Conservation (phyloP, 2,113 vertebrate genomes). For the Oryzias javanicus region DNA sequence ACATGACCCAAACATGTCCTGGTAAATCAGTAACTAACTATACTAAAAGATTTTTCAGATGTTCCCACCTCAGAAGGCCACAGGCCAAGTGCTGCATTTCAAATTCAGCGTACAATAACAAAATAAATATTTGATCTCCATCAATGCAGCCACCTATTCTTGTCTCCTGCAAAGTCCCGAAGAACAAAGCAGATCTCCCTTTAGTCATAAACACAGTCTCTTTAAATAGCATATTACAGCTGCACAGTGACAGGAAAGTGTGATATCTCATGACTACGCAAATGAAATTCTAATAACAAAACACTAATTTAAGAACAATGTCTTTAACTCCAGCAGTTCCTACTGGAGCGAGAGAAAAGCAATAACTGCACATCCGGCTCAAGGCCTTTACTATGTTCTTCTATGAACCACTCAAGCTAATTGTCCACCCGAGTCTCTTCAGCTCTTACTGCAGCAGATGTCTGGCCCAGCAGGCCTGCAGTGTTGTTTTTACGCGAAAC, state of each 20-base stretch:
- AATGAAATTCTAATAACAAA: constrained; percentile 25
- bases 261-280: constrained; percentile 9
- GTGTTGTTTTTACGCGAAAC: constrained; percentile 1
- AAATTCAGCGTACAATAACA: constrained; percentile 55
- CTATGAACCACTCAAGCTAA: too few relatives aligned
- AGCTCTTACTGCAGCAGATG: not conserved
- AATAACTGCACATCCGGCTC: constrained; percentile 9
- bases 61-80: constrained; percentile 35
- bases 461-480: not conserved
- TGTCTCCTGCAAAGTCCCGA: constrained; percentile 39
- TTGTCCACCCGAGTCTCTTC: too few relatives aligned
- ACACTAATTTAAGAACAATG: not conserved
- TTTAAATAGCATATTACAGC: constrained; percentile 35
- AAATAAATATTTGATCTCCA: constrained; percentile 71
- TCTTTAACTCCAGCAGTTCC: not conserved
- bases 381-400: not conserved
- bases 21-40: constrained; percentile 37
- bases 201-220: constrained; percentile 21
- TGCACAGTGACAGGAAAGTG: constrained; percentile 14
- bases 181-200: constrained; percentile 54
- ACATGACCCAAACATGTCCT: constrained; percentile 58
- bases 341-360: not conserved
- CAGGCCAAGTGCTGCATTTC: constrained; percentile 38
- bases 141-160: constrained; percentile 51
- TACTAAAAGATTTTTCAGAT: constrained; percentile 37